phyloP scores from a whole-genome alignment of 2,113 vertebrate species.

The Cisticola juncidis region DNA sequence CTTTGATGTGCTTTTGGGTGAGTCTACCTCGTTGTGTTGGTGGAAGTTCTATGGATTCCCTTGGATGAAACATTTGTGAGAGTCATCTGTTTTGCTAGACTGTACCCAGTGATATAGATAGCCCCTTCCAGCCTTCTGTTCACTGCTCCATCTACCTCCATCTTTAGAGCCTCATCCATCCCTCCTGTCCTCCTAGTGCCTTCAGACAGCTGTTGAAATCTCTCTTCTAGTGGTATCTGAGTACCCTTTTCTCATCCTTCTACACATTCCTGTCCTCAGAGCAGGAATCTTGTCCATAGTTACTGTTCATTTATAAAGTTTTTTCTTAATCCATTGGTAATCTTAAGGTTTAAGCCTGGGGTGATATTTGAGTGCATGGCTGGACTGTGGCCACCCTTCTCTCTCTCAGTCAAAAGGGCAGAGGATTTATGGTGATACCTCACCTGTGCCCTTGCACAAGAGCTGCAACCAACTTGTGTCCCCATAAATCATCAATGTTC shows the following conservation, averaged over 20 bases:
- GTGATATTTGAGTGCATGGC: neutral
- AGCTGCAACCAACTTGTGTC: neutral
- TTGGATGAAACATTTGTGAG: neutral
- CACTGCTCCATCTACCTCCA: neutral
- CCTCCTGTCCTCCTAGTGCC: neutral
- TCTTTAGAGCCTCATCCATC: neutral
- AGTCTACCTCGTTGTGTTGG: neutral
- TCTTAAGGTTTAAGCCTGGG: neutral
- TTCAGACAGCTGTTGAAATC: constrained; percentile 12
- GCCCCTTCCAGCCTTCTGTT: neutral
- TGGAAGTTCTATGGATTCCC: neutral
- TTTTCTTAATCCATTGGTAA: constrained; percentile 1
- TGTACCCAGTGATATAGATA: neutral
- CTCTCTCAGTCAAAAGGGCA: neutral
- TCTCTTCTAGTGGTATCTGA: neutral
- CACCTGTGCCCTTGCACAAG: neutral
- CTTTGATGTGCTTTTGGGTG: neutral
- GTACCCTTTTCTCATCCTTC: neutral
- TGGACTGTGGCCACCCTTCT: neutral
- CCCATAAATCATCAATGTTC: neutral
- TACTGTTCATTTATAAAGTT: neutral
- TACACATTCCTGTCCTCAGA: neutral
- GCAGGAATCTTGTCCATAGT: constrained; percentile 9
- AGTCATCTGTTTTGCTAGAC: neutral
- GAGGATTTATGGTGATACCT: neutral